Evolutionary conservation across 2,797 vertebrate species (phyloP), one percentile per base, ranked within the genome.

Genomic region (Crypturellus tataupa): DNA sequence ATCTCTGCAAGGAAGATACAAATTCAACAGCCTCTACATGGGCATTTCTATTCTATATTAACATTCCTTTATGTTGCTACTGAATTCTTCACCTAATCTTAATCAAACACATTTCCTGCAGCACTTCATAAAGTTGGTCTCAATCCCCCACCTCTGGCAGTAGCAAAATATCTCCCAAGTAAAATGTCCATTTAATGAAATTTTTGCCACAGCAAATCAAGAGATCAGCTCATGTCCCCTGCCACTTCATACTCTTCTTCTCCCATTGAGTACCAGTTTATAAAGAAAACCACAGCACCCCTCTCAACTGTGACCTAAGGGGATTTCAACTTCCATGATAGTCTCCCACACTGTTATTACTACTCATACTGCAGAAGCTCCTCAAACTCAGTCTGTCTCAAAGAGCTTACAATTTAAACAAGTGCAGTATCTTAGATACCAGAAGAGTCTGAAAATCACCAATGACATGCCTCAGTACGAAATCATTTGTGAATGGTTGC

Each of bases 241-340:
- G 19, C 46, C 68, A 49, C 35, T 59, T 59, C 1, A 1, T 4
- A 4, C 7, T 59, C 46, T 53, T 56, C 23, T 29, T 72, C 46
- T 10, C 11, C 12, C 13, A 14, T 0, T 0, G 0, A 17, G 2
- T 53, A 70, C 37, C 39, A 70, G 70, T 46, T 55, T 40, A 60
- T 4, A 6, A 89, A n/a, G 19, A 72, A 89, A 85, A 82, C 46
- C 11, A 75, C 40, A 67, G 18, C 10, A 89, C 10, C 12, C 25
- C 15, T 56, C 46, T 79, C 60, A 51, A 68, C 47, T 69, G 78
- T 10, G 88, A 31, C 6, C 21, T 4, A 90, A 65, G 31, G 29
- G 7, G 80, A 60, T 35, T 42, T 9, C 1, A 46, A 78, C 51
- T 76, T 69, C 55, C 39, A 2, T 7, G 27, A 73, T 51, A 39